These are phyloP conservation scores for Dinomys branickii DNA, from an alignment of 2,113 vertebrate genomes.

Conservation along the genomic window DNA sequence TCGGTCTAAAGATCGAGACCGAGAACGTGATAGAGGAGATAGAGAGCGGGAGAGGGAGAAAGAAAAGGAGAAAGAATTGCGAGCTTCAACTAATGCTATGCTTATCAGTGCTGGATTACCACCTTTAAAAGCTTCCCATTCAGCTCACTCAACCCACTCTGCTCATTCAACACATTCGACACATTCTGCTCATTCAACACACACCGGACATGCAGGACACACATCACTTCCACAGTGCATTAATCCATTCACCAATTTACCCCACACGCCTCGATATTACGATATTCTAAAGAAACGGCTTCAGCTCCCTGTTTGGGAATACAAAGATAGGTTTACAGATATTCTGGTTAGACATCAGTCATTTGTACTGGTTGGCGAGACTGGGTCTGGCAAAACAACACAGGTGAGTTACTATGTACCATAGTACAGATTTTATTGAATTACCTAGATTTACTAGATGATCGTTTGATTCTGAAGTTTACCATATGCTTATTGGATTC, in stretches of 20 bases:
- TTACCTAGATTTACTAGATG: constrained; percentile 13
- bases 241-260: constrained; percentile 97
- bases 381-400: constrained; percentile 97
- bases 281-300: constrained; percentile 97
- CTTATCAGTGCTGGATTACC: constrained; percentile 85
- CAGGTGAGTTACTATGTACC: constrained; percentile 88
- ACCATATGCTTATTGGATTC: not conserved
- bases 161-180: constrained; percentile 79
- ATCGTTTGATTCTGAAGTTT: not conserved
- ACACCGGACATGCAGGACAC: constrained; percentile 77
- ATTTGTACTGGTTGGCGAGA: constrained; percentile 97
- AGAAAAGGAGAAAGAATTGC: constrained; percentile 92
- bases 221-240: constrained; percentile 93
- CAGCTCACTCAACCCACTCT: constrained; percentile 80
- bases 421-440: not conserved
- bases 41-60: constrained; percentile 92
- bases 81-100: constrained; percentile 85
- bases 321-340: constrained; percentile 95
- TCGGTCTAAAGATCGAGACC: constrained; percentile 89
- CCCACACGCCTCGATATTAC: constrained; percentile 95
- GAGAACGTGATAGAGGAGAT: constrained; percentile 93
- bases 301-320: constrained; percentile 97
- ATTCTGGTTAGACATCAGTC: constrained; percentile 94
- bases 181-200: constrained; percentile 78
- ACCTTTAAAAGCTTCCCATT: constrained; percentile 88